Base-by-base conservation (phyloP, 2,888 invertebrate species). In the Ormyrus thymus region DNA sequence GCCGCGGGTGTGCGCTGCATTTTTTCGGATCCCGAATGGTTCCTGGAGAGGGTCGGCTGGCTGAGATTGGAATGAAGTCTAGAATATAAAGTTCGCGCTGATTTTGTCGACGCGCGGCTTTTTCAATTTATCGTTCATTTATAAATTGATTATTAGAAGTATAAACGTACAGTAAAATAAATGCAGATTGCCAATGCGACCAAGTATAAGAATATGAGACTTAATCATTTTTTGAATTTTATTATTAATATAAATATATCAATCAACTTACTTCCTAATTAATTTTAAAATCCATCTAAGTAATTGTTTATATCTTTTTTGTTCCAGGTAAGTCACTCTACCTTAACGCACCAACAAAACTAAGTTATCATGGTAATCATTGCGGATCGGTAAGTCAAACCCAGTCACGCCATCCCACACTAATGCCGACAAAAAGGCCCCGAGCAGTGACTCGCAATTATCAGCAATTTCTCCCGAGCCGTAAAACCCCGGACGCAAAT, bases 241-340 rank as follows among this genome's bases (percentile, higher is more conserved):
- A 29, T 29, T 29, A 29, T 29, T 29, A 29, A 29, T 29, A 29
- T 29, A 29, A 29, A 29, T 29, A 10, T 61, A 65, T 43, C 2
- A 11, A 66, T 13, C 11, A 69, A 68, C 48, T 10, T 29, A 29
- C 29, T 29, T 3, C 29, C 29, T 29, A 29, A 29, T 29, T 29
- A 29, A 29, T 29, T 29, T 29, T 1, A 29, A 29, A 29, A 29
- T 4, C 29, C n/a, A 72, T 11, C 53, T 70, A 76, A 65, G 56
- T 13, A 55, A 11, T 58, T 58, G 9, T 46, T 48, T 61, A 11
- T 65, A 11, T 65, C 7, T 61, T 65, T 66, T 13, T 71, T 72
- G 66, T 78, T 78, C 0, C 61, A 78, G 77, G 77, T 78, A 78
- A 78, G 77, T 78, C 55, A 46, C n/a, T 6, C 46, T 6, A 45